Base-by-base conservation (phyloP, 1,140 invertebrate species). In the Ceratina calcarata region DNA sequence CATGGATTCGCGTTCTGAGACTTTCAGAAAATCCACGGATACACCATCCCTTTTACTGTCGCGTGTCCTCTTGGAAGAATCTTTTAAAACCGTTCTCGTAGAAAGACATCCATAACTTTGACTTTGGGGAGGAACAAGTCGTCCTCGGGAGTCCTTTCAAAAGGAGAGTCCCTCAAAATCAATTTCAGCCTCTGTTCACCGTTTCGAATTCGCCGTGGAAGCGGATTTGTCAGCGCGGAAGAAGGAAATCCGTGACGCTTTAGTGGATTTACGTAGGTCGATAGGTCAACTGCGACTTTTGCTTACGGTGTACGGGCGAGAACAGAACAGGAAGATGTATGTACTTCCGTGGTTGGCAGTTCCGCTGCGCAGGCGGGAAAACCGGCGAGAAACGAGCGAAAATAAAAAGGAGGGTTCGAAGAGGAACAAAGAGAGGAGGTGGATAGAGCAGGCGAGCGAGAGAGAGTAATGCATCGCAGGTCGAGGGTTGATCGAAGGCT, bases 271-370 rank as follows among this genome's bases (percentile, higher is more conserved):
- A 61, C 55, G 37, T 60, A 15, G 45, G 58, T 51, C 18, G 27
- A n/a, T 53, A 58, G 74, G 74, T 69, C 66, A 69, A 16, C 22
- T 18, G 45, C 16, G 61, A 53, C 67, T 78, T 62, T n/a, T 20
- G 24, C 2, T 16, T 0, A 27, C 72, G 61, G 32, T 58, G 77
- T 66, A n/a, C 3, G 0, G 22, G 49, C 3, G 49, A 16, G 27
- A 45, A 49, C 20, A 37, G 22, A 16, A 71, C 16, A 27, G 15
- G 51, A 73, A 66, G 77, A 79, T 66, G 2, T 73, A 84, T 85
- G 82, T 73, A 84, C 62, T 72, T 85, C 45, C 62, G 68, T 22
- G 12, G 32, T 15, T 60, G 78, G 37, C 57, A 22, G 15, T 58
- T 58, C 18, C 18, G 45, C 12, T 65, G 32, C 27, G 20, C 13